Percentiles rank a stretch among this genome's conserved stretches.
Conservation (phyloP, 2,888 invertebrate genomes). For the Palloptera scutellata region DNA sequence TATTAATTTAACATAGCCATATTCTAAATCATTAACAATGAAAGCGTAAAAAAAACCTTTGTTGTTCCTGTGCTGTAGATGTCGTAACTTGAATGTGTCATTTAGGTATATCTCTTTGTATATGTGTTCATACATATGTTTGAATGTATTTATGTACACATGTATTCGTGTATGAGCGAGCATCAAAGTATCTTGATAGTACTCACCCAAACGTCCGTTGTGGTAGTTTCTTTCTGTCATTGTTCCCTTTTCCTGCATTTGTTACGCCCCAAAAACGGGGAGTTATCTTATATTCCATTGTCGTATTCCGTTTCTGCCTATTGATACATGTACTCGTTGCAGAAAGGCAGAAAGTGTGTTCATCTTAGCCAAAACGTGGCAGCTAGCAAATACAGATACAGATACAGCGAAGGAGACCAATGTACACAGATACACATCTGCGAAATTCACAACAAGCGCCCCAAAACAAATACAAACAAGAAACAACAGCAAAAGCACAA, state of each 20-base stretch:
- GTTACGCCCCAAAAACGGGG: constrained; percentile 9
- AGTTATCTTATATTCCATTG: neutral
- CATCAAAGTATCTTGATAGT: no score
- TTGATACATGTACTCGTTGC: neutral
- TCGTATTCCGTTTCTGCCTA: neutral
- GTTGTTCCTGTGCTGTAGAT: no score
- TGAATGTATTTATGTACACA: no score
- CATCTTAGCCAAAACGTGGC: neutral
- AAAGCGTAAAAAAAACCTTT: no score
- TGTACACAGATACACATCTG: neutral
- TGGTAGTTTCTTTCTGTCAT: no score
- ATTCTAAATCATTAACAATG: constrained; percentile 7
- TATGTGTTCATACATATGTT: no score
- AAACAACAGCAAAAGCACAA: neutral
- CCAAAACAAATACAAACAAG: neutral
- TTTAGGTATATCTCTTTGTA: no score
- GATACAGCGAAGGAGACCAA: neutral
- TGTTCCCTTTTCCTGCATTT: neutral
- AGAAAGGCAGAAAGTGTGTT: neutral
- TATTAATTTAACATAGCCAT: constrained; percentile 4
- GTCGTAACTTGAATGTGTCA: no score
- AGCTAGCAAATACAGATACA: neutral
- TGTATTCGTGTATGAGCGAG: no score
- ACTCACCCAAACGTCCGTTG: no score
- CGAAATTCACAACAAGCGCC: neutral